Evolutionary conservation across 2,888 invertebrate genomes (phyloP).

Genomic region (Tipula unca): DNA sequence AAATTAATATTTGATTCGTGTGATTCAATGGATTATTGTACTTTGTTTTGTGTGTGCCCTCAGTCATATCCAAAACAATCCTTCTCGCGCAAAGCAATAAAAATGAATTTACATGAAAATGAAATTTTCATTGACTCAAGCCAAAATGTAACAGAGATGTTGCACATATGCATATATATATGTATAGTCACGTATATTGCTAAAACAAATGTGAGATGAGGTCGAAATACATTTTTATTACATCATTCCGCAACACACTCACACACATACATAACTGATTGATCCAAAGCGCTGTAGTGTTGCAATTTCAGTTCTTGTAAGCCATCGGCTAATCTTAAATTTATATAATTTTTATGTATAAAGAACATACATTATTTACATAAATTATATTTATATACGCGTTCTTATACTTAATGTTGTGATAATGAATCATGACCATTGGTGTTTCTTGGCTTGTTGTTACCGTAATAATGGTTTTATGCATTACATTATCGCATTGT

Average conservation of each 20-base stretch:
- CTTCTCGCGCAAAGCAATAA: background rate
- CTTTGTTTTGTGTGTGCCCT: background rate
- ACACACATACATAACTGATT: background rate
- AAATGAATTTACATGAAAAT: background rate
- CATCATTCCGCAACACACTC: background rate
- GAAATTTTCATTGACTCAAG: background rate
- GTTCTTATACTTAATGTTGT: background rate
- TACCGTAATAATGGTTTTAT: no score
- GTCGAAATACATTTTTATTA: background rate
- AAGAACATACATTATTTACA: background rate
- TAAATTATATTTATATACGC: background rate
- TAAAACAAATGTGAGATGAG: background rate
- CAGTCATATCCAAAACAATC: background rate
- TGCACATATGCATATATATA: background rate
- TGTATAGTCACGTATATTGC: background rate
- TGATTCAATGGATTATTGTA: background rate
- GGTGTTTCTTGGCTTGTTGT: background rate
- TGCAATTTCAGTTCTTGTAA: background rate
- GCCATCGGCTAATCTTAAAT: background rate
- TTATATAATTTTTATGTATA: background rate
- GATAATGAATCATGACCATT: background rate
- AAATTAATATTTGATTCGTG: background rate
- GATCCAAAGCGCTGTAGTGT: background rate
- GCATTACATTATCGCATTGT: no score
- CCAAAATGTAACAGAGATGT: background rate